Base-by-base conservation (phyloP, 2,888 invertebrate species). In the Nomada flava region DNA sequence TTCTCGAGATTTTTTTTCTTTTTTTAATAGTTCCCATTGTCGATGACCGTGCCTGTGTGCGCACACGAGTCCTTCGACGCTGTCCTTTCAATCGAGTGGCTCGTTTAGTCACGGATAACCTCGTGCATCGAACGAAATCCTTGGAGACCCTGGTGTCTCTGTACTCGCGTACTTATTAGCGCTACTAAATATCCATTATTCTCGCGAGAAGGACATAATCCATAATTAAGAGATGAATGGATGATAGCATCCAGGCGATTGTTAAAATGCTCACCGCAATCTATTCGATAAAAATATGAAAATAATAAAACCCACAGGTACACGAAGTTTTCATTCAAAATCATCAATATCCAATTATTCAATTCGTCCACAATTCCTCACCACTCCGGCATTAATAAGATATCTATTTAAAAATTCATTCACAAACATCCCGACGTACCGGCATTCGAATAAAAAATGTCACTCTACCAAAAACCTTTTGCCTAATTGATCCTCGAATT, bases 161-260 rank as follows among this genome's bases (percentile, higher is more conserved):
- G 77, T 78, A 59, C 80, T 68, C 60, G 60, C 55, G 42, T 73
- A 73, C 83, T 83, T 85, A 79, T 83, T 83, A 79, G 64, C 76
- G 36, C 70, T 73, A 67, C 59, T 63, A 73, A 80, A 59, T 79
- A 65, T 79, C 82, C 78, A 86, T 86, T 84, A 88, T 84, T 80
- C 74, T 73, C 74, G 63, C 80, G 52, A 63, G 78, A 84, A 81
- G 76, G 76, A 86, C 76, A 78, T 82, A 82, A 76, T 77, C 77
- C 76, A 77, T 79, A 82, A 88, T 86, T 82, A 86, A 83, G 79
- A 84, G 78, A 81, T 64, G 72, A 75, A 79, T 64, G 71, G 64
- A 82, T 86, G 76, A 78, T 73, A 87, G 79, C 85, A 83, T 72
- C 70, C 83, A 83, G 74, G 50, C 59, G 69, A 70, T 81, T 69